A percentile compares a stretch with the other conserved stretches of the same genome.
Conservation (phyloP, 2,113 vertebrate species). For the Bufo bufo region DNA sequence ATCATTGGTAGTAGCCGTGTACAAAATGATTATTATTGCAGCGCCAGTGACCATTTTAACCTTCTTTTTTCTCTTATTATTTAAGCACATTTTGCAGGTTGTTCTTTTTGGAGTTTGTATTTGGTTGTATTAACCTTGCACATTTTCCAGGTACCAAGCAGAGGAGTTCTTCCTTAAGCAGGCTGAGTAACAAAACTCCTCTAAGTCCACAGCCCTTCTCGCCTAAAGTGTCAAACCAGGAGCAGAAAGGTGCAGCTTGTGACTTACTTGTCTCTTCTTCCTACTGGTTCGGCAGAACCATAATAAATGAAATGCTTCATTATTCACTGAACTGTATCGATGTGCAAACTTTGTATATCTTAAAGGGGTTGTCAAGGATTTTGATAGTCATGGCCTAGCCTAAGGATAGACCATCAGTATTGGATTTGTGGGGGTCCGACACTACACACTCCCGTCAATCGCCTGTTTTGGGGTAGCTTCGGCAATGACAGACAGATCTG, state of each 20-base stretch:
- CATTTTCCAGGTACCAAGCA: slow-evolving; percentile 80
- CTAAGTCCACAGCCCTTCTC: slow-evolving; percentile 78
- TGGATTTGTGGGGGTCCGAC: too few species aligned
- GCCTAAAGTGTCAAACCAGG: slow-evolving; percentile 77
- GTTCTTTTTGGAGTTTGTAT: neutral
- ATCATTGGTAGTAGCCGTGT: too few species aligned
- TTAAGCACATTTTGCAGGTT: neutral
- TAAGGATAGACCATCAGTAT: too few species aligned
- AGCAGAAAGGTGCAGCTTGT: slow-evolving; percentile 82
- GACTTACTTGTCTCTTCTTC: neutral
- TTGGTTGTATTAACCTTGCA: slow-evolving; percentile 45
- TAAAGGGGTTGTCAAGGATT: too few species aligned
- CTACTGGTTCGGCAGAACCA: neutral
- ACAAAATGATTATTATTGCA: neutral
- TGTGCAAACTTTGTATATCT: too few species aligned
- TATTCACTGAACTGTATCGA: neutral
- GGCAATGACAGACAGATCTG: too few species aligned
- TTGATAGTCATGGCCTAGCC: too few species aligned
- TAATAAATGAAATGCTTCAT: neutral
- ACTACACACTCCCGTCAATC: too few species aligned
- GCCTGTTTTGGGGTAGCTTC: too few species aligned
- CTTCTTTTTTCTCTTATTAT: neutral
- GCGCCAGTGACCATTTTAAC: neutral
- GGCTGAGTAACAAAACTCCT: slow-evolving; percentile 82
- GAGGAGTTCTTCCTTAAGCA: slow-evolving; percentile 87